Evolutionary conservation across 2,888 invertebrate species (phyloP), one percentile per base, ranked within the genome.

Genomic region (Mimachlamys varia): DNA sequence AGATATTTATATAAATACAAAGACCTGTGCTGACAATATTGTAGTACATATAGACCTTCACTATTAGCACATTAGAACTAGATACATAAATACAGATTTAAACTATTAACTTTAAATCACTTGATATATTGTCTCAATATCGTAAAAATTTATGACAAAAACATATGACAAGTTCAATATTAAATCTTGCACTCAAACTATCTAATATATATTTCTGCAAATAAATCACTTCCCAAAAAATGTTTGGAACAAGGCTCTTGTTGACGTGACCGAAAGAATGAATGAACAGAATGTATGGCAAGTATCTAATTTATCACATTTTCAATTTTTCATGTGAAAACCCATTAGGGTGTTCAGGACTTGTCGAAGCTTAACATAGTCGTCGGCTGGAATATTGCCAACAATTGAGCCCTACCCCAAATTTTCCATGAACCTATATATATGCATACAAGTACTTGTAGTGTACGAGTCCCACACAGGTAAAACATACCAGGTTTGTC

Each of bases 391-490:
- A 76, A 33, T 13, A 33, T 33, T 76, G 76, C 76, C 76, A 76
- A 76, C 0, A 33, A 10, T 76, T 33, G 13, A 76, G 76, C 76
- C 76, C 76, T 76, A 76, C 76, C 76, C 76, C 27, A 33, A 76
- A 33, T 76, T 76, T 44, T 76, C 76, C 76, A 76, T 33, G 76
- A 76, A 76, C 76, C n/a, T 76, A 27, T 76, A 76, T 33, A 76
- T 76, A 76, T 76, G 76, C 76, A 76, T 76, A 76, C 33, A 76
- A 76, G 76, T 76, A 76, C 76, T 76, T 76, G 76, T 27, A 76
- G 44, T 44, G 44, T 76, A 76, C 76, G 33, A 76, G 76, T 33
- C 76, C 76, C 76, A 76, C 76, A 27, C 76, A 76, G 76, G 76
- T 76, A 76, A n/a, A 76, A 76, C 76, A 76, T 76, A 76, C 76